Percentiles rank a stretch among this genome's conserved stretches.
These are phyloP conservation scores for Aphelocoma coerulescens DNA, from an alignment of 2,113 vertebrate species.

Conservation along the genomic window DNA sequence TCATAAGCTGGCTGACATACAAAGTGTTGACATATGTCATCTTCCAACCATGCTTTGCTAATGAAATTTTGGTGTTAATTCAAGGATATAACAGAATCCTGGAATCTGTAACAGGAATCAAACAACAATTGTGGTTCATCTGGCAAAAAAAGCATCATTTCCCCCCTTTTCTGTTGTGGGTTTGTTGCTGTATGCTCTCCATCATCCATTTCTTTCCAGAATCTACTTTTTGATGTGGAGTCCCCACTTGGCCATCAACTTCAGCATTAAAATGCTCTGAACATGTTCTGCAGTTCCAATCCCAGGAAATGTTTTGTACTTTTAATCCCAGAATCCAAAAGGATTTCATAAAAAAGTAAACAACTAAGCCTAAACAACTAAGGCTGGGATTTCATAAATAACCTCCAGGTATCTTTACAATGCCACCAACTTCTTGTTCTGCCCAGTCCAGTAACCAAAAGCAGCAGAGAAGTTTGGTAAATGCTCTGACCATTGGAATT, in stretches of 20 bases:
- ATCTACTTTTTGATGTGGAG: conserved; percentile 56
- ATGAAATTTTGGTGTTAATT: conserved; percentile 71
- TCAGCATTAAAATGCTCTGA: conserved; percentile 5
- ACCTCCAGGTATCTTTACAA: neutral
- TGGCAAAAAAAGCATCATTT: conserved; percentile 51
- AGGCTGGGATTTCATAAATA: conserved; percentile 27
- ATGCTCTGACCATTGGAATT: neutral
- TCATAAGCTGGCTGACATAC: conserved; percentile 66
- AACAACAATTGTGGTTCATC: conserved; percentile 65
- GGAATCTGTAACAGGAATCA: conserved; percentile 59
- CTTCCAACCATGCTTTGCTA: conserved; percentile 68
- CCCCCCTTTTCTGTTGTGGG: conserved; percentile 65
- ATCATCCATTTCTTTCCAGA: conserved; percentile 59
- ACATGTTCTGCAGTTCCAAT: neutral
- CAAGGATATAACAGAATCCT: conserved; percentile 60
- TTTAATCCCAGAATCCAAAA: neutral
- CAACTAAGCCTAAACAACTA: neutral
- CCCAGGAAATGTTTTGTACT: conserved; percentile 25
- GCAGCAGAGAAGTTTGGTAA: neutral
- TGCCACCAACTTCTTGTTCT: neutral
- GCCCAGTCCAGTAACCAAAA: neutral
- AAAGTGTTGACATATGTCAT: conserved; percentile 66
- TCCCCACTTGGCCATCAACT: conserved; percentile 28
- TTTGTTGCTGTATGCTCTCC: conserved; percentile 59
- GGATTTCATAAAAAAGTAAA: neutral